Evolutionary conservation across 2,888 invertebrate genomes (phyloP).

Genomic region (Dasypogon diadema): DNA sequence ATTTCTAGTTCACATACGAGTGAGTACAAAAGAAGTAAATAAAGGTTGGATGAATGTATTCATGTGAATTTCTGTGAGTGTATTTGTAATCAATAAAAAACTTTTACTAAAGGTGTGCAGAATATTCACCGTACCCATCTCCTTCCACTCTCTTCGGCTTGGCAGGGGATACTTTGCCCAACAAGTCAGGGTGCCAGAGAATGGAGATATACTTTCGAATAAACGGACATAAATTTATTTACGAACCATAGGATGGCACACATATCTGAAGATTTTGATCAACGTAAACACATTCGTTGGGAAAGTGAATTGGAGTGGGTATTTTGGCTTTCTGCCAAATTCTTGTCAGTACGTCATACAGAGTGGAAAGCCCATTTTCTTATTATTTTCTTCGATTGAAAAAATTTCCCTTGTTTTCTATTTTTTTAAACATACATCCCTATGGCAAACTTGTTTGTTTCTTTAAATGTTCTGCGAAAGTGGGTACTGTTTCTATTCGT

Average conservation of each 20-base stretch:
- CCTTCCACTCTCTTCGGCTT: not conserved
- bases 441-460: too few species aligned
- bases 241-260: conserved; percentile 8
- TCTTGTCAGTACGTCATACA: not conserved
- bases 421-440: too few species aligned
- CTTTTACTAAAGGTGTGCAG: conserved; percentile 24
- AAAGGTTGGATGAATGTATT: not conserved
- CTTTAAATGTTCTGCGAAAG: too few species aligned
- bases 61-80: not conserved
- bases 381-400: not conserved
- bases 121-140: not conserved
- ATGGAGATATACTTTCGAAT: not conserved
- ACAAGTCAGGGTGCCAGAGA: not conserved
- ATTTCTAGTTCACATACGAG: not conserved
- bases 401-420: too few species aligned
- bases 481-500: too few species aligned
- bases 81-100: conserved; percentile 29
- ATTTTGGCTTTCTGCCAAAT: not conserved
- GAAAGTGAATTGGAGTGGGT: not conserved
- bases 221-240: conserved; percentile 25
- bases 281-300: not conserved
- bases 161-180: not conserved
- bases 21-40: not conserved
- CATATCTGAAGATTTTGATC: conserved; percentile 11
- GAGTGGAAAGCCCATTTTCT: not conserved